Evolutionary conservation across 30 jellyfish, hydroid and myxozoan genomes (phyloP).

Genomic region (Pelagia noctiluca): DNA sequence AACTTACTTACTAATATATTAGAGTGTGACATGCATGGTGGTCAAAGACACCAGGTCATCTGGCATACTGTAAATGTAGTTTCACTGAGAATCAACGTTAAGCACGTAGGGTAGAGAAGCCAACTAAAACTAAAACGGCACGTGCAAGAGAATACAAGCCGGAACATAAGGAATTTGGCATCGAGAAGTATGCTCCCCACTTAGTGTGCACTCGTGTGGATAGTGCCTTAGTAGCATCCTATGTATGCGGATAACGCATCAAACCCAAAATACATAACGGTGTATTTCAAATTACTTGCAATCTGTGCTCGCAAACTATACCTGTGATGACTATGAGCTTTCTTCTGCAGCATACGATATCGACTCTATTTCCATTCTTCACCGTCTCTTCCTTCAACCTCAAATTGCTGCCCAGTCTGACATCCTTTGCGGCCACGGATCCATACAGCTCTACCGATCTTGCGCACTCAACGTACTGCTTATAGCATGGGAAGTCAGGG

Average conservation of each 20-base stretch:
- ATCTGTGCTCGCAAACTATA: not conserved
- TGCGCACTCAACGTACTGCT: slow-evolving; percentile 87
- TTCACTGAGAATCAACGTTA: no score
- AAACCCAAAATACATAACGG: not conserved
- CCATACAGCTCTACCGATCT: slow-evolving; percentile 65
- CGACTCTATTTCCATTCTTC: slow-evolving; percentile 66
- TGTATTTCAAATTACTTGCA: not conserved
- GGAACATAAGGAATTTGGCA: no score
- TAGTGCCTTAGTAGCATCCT: no score
- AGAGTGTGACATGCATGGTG: no score
- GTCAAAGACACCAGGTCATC: no score
- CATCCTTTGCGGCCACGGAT: slow-evolving; percentile 63
- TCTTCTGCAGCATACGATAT: slow-evolving; percentile 58
- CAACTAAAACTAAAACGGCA: no score
- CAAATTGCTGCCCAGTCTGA: slow-evolving; percentile 42
- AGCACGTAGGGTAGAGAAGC: no score
- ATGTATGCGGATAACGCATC: not conserved
- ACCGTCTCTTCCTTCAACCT: slow-evolving; percentile 49
- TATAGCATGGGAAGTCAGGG: slow-evolving; percentile 81
- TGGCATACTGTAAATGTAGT: no score
- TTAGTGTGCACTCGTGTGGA: no score
- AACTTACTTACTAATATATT: no score
- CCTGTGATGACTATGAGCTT: slow-evolving; percentile 71
- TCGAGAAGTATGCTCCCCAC: no score
- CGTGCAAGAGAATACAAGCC: no score